phyloP scores from a whole-genome alignment of 1,140 invertebrate genomes.

The Drosophila ananassae region DNA sequence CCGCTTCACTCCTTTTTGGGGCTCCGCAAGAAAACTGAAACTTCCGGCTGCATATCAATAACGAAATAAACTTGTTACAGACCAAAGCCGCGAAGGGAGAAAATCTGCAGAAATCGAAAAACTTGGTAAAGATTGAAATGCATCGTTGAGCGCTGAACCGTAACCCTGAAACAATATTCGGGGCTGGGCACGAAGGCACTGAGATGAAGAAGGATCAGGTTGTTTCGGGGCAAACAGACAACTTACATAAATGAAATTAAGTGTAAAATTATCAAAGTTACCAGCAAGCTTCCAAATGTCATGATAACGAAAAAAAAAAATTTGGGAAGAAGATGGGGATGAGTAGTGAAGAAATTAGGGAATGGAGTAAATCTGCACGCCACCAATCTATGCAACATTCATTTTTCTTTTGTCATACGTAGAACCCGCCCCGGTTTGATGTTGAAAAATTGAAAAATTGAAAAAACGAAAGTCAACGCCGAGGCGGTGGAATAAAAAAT shows the following conservation, averaged over 20 bases:
- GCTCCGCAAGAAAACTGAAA: slow-evolving; percentile 32
- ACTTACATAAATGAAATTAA: slow-evolving; percentile 66
- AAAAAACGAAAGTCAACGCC: slow-evolving; percentile 74
- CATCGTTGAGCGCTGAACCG: slow-evolving; percentile 23
- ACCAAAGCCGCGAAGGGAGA: slow-evolving; percentile 5
- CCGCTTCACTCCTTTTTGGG: not conserved
- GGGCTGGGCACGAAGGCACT: too few relatives aligned
- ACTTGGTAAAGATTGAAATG: slow-evolving; percentile 23
- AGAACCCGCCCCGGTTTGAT: slow-evolving; percentile 48
- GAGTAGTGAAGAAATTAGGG: slow-evolving; percentile 1
- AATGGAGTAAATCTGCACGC: slow-evolving; percentile 46
- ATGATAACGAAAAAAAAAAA: slow-evolving; percentile 27
- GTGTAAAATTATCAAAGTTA: slow-evolving; percentile 72
- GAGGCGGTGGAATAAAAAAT: slow-evolving; percentile 21
- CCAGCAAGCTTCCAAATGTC: slow-evolving; percentile 25
- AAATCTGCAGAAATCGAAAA: slow-evolving; percentile 2
- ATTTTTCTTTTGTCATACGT: slow-evolving; percentile 75
- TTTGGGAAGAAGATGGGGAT: not conserved
- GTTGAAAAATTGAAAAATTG: slow-evolving; percentile 82
- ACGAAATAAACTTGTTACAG: slow-evolving; percentile 57
- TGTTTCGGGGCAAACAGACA: slow-evolving; percentile 14
- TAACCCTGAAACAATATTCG: slow-evolving; percentile 6
- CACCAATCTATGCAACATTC: slow-evolving; percentile 70
- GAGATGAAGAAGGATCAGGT: not conserved
- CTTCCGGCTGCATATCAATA: slow-evolving; percentile 70